Conservation (phyloP, 2,888 invertebrate species). For the Apodemia duryi region DNA sequence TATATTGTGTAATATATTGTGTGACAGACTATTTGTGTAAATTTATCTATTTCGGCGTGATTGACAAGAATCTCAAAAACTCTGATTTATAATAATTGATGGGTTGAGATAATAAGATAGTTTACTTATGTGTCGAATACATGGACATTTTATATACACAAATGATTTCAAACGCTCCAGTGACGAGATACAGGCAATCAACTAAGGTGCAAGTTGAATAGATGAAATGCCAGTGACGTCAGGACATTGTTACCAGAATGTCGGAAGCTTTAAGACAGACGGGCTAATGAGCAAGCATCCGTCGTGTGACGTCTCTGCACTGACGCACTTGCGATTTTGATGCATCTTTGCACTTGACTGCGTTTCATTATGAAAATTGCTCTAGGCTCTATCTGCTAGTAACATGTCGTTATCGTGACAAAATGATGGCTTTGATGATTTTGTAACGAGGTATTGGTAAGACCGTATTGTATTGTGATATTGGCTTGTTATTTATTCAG, state of each 20-base stretch:
- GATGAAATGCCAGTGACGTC: conserved; percentile 28
- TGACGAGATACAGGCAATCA: conserved; percentile 1
- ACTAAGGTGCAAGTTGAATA: conserved; percentile 9
- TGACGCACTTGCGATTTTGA: conserved; percentile 40
- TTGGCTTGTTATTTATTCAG: background rate
- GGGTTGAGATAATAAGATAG: no score
- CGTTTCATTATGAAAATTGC: conserved; percentile 16
- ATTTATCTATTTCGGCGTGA: no score
- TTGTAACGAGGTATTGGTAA: conserved; percentile 2
- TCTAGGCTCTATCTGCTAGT: background rate
- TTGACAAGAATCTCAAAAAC: no score
- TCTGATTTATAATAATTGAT: no score
- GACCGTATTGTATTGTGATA: background rate
- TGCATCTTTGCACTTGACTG: conserved; percentile 18
- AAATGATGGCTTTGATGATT: conserved; percentile 8
- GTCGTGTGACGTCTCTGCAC: conserved; percentile 42
- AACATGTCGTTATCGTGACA: background rate
- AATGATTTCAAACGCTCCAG: background rate
- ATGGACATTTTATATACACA: background rate
- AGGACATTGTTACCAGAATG: conserved; percentile 34
- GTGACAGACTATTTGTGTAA: no score
- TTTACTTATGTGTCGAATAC: no score
- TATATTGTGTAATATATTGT: no score
- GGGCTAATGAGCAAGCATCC: conserved; percentile 59
- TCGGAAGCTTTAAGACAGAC: conserved; percentile 57